Evolutionary conservation across 2,888 invertebrate genomes (phyloP).

Genomic region (Empis livida): DNA sequence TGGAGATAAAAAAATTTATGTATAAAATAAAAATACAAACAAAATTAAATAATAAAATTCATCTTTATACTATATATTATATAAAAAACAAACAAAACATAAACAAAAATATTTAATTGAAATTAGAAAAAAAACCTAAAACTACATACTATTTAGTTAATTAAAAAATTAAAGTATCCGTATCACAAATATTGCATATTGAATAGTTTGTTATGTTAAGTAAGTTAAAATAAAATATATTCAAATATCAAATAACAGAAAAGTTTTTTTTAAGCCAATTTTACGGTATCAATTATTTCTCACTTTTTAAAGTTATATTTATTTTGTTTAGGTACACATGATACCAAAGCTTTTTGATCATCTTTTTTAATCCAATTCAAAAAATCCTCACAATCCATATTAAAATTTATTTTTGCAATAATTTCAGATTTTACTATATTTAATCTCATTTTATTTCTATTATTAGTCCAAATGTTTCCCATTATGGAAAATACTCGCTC

Average conservation of each 20-base stretch:
- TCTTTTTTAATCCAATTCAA: constrained; percentile 1
- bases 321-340: not conserved
- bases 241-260: not conserved
- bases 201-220: not conserved
- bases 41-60: constrained; percentile 1
- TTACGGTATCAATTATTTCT: not conserved
- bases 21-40: constrained; percentile 1
- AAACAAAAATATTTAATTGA: constrained; percentile 1
- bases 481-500: not conserved
- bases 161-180: not conserved
- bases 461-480: not conserved
- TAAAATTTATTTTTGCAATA: not conserved
- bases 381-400: not conserved
- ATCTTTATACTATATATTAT: not conserved
- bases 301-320: constrained; percentile 1
- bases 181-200: not conserved
- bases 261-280: not conserved
- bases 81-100: constrained; percentile 1
- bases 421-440: not conserved
- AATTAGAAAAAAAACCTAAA: constrained; percentile 1
- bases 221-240: not conserved
- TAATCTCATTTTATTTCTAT: not conserved
- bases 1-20: not conserved
- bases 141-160: not conserved
- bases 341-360: not conserved